Percentiles rank a stretch among this genome's conserved stretches.
Evolutionary conservation across 2,797 vertebrate genomes (phyloP).

Genomic region (Loriculus beryllinus): DNA sequence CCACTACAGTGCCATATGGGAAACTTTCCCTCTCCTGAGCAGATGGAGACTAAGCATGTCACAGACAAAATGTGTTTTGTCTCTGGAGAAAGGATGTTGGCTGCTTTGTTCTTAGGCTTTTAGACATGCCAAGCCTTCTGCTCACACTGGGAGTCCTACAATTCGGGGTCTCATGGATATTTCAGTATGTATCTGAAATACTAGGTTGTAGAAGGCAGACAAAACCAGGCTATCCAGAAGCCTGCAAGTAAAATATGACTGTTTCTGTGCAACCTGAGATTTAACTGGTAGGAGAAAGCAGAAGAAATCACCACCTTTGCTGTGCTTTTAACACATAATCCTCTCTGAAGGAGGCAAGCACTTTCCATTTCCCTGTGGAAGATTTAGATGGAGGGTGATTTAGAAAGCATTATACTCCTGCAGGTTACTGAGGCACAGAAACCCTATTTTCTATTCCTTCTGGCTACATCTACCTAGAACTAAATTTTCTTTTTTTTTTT

Average conservation of each 20-base stretch:
- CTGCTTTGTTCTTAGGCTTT: conserved; percentile 67
- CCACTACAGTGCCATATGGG: conserved; percentile 67
- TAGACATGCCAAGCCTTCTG: conserved; percentile 64
- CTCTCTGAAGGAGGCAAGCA: neutral
- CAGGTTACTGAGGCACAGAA: neutral
- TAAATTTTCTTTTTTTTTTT: fast-evolving
- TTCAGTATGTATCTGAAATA: neutral
- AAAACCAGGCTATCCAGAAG: neutral
- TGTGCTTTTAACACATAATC: neutral
- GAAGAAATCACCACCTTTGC: neutral
- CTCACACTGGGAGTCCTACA: neutral
- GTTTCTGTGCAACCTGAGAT: neutral
- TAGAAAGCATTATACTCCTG: neutral
- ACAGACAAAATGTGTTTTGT: conserved; percentile 74
- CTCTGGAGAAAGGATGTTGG: conserved; percentile 68
- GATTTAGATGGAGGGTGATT: neutral
- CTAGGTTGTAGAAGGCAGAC: neutral
- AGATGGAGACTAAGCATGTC: conserved; percentile 74
- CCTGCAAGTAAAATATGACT: neutral
- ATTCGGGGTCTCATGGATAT: conserved; percentile 29
- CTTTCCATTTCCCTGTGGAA: neutral
- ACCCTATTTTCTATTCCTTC: neutral
- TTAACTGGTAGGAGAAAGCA: neutral
- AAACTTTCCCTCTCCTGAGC: conserved; percentile 66
- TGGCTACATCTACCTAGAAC: neutral